Evolutionary conservation across 2,113 vertebrate genomes (phyloP).

Genomic region (Todiramphus saurophagus): DNA sequence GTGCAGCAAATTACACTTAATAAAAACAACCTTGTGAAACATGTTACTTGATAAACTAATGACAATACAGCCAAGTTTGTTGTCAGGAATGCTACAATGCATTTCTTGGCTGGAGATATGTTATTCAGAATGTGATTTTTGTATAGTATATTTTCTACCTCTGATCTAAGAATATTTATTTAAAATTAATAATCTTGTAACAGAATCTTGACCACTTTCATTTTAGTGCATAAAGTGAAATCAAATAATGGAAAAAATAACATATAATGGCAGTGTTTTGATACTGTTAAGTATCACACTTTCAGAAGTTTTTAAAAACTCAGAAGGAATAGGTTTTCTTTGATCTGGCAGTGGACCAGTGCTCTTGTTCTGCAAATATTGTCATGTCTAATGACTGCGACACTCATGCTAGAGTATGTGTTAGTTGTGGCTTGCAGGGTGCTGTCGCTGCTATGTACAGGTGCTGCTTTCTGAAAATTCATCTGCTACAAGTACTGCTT

Average conservation of each 20-base stretch:
- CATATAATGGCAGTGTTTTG: background rate
- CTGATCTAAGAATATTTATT: background rate
- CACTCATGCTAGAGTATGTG: background rate
- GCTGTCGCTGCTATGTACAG: rapidly evolving
- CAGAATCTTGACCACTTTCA: background rate
- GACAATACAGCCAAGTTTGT: rapidly evolving
- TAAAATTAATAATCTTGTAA: background rate
- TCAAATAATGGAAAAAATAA: background rate
- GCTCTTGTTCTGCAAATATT: background rate
- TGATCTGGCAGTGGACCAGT: background rate
- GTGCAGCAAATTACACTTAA: background rate
- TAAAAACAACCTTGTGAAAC: background rate
- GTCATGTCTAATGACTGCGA: background rate
- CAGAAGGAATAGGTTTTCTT: background rate
- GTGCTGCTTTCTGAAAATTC: background rate
- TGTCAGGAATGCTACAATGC: background rate
- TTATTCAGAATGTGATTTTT: background rate
- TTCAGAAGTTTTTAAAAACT: background rate
- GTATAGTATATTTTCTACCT: background rate
- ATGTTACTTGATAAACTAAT: rapidly evolving
- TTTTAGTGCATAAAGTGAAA: background rate
- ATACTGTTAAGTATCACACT: background rate
- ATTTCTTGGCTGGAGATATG: background rate
- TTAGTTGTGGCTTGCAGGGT: rapidly evolving
- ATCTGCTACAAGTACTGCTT: background rate